phyloP scores from a whole-genome alignment of 2,113 vertebrate species.

The Paratilapia polleni region DNA sequence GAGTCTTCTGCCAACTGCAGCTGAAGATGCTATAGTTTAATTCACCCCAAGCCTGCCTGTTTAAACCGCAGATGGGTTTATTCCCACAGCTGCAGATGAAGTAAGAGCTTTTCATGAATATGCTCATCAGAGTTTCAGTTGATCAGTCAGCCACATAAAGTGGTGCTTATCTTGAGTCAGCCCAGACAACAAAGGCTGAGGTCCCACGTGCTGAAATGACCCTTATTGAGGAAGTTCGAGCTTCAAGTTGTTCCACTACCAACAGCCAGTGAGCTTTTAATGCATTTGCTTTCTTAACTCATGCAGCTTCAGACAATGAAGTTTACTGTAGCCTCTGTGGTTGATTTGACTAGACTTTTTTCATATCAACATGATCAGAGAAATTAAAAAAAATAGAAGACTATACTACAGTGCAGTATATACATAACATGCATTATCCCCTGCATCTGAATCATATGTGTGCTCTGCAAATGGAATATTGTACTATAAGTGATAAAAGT shows the following conservation, averaged over 20 bases:
- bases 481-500: neutral
- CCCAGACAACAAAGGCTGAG: constrained; percentile 25
- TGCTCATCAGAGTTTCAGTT: constrained; percentile 46
- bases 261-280: neutral
- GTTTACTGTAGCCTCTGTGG: neutral
- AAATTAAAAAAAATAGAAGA: neutral
- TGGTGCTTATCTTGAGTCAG: constrained; percentile 44
- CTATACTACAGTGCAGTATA: neutral
- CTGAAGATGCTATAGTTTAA: constrained; percentile 17
- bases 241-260: constrained; percentile 16
- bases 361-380: neutral
- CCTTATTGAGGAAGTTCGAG: neutral
- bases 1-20: constrained; percentile 35
- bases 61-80: constrained; percentile 16
- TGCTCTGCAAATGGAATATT: neutral
- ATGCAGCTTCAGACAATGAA: neutral
- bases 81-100: constrained; percentile 51
- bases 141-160: constrained; percentile 38
- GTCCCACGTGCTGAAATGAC: constrained; percentile 38
- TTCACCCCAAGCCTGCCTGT: constrained; percentile 35
- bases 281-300: neutral
- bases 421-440: neutral
- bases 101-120: constrained; percentile 42
- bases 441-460: neutral
- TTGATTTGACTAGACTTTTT: neutral